A percentile compares a stretch with the other conserved stretches of the same genome.
phyloP scores from a whole-genome alignment of 2,113 vertebrate genomes.

The Pterophyllum scalare region DNA sequence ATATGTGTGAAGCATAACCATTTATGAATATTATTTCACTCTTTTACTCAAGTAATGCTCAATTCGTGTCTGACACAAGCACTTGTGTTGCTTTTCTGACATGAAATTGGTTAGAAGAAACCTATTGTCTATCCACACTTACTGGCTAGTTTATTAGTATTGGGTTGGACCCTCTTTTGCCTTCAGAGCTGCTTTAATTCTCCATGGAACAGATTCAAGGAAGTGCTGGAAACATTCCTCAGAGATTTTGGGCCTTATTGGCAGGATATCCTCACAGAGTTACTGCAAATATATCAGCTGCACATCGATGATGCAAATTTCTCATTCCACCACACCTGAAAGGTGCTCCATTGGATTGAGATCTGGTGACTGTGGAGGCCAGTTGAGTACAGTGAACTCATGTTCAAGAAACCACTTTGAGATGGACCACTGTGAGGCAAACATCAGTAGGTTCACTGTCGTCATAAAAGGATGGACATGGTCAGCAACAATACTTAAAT shows the following conservation, averaged over 20 bases:
- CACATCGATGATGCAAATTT: neutral
- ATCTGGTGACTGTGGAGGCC: neutral
- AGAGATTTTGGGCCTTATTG: neutral
- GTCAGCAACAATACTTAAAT: neutral
- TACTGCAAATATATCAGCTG: neutral
- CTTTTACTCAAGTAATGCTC: conserved; percentile 3
- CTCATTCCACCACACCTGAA: neutral
- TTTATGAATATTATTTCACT: conserved; percentile 3
- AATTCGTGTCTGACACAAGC: neutral
- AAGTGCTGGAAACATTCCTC: neutral
- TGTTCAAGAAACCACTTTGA: neutral
- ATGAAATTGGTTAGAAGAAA: neutral
- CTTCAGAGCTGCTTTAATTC: neutral
- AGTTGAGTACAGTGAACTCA: neutral
- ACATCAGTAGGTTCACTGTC: neutral
- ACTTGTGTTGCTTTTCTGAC: neutral
- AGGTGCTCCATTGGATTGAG: neutral
- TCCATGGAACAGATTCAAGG: neutral
- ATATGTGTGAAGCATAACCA: conserved; percentile 14
- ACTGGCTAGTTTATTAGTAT: neutral
- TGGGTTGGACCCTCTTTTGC: neutral
- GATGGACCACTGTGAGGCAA: neutral
- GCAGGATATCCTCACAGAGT: neutral
- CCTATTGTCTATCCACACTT: neutral
- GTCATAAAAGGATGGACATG: neutral